A percentile compares a stretch with the other conserved stretches of the same genome.
Evolutionary conservation across 2,888 invertebrate species (phyloP).

Genomic region (Anodontia alba): DNA sequence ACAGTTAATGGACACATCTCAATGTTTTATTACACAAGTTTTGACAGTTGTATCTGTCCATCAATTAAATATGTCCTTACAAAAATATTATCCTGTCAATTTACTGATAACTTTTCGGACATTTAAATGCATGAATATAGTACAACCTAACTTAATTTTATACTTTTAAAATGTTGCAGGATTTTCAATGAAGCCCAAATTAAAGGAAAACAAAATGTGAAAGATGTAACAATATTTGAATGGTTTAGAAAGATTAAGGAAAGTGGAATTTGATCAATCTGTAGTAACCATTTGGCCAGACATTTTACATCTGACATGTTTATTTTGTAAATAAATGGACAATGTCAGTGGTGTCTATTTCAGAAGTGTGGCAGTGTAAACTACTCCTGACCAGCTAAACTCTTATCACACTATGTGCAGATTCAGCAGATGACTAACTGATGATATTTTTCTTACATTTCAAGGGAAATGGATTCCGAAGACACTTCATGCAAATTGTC

Average conservation of each 20-base stretch:
- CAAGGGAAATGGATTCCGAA: too few species aligned
- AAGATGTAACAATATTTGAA: slow-evolving; percentile 5
- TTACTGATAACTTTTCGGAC: not conserved
- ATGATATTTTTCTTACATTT: too few species aligned
- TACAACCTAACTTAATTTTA: too few species aligned
- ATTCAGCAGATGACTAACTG: too few species aligned
- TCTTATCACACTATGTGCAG: too few species aligned
- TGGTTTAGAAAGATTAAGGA: not conserved
- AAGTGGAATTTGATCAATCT: not conserved
- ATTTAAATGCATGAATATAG: too few species aligned
- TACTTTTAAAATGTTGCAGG: too few species aligned
- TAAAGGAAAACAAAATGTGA: not conserved
- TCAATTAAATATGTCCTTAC: not conserved
- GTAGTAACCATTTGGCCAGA: not conserved
- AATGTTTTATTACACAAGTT: not conserved
- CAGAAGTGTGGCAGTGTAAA: too few species aligned
- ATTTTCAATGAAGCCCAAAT: not conserved
- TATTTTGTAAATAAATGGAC: not conserved
- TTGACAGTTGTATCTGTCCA: slow-evolving; percentile 13
- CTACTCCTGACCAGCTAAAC: too few species aligned
- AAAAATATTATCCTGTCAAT: slow-evolving; percentile 9
- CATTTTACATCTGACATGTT: slow-evolving; percentile 6
- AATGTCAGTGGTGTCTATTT: not conserved
- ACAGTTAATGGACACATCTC: not conserved
- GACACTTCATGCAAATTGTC: too few species aligned